Base-by-base conservation (phyloP, 35 echinoderm and acorn worm species). In the Holothuria glaberrima region DNA sequence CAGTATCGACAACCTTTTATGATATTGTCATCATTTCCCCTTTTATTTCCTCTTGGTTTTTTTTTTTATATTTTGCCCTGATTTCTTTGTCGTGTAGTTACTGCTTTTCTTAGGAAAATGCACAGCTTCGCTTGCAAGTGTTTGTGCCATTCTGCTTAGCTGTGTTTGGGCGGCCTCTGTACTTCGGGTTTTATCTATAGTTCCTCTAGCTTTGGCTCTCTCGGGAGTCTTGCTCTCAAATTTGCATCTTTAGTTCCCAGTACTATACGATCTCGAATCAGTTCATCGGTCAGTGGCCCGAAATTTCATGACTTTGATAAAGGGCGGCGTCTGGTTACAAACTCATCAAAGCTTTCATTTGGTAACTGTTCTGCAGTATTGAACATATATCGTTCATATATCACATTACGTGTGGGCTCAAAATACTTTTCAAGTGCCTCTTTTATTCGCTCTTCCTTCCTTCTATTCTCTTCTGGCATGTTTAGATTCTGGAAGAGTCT, bases 221-320 rank as follows among this genome's bases (percentile, higher is more conserved):
- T 56, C 2, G 91, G 70, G 14, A 95, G 86, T 25, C 86, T 29
- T 74, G 73, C 87, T 60, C 86, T 62, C 0, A 87, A 48, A 19
- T 56, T 46, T 58, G 88, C 35, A 67, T 90, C 80, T 59, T 78
- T 92, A 7, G 85, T 87, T 1, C 94, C 94, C 44, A 90, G 45
- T 16, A 96, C 91, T 17, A 96, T 60, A 67, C 91, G 31, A 70
- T 96, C 90, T 74, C 81, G 7, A 0, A 96, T 80, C 59, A 92
- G 81, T 14, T 88, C 90, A 54, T 86, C 91, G 79, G 82, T 68
- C 17, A 88, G 46, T 18, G 24, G 21, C 27, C 60, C 64, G 66
- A 92, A 96, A 24, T 92, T 59, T 31, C 94, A 95, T 75, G 75
- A 52, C 62, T 90, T 86, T 3, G 83, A 76, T 36, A 92, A 21